A percentile compares a stretch with the other conserved stretches of the same genome.
Evolutionary conservation across 2,888 invertebrate genomes (phyloP).

Genomic region (Sicus ferrugineus): DNA sequence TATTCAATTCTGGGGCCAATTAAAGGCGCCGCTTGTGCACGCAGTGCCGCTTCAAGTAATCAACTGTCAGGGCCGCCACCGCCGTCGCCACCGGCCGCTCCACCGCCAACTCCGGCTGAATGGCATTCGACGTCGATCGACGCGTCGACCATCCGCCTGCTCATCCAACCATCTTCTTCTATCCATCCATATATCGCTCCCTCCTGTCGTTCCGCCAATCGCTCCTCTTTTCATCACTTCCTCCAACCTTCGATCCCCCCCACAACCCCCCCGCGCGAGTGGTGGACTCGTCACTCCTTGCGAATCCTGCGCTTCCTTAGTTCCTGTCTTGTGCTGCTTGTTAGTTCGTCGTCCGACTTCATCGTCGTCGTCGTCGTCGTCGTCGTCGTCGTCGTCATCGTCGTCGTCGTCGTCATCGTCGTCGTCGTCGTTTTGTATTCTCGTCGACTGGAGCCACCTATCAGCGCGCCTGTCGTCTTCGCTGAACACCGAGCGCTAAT

Average conservation of each 20-base stretch:
- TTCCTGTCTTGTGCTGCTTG: slow-evolving; percentile 1
- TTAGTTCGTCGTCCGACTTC: neutral
- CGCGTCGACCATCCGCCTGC: neutral
- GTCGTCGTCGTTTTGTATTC: slow-evolving; percentile 15
- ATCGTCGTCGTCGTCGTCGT: slow-evolving; percentile 7
- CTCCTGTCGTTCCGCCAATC: neutral
- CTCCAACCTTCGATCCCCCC: neutral
- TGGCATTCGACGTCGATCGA: neutral
- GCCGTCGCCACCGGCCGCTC: neutral
- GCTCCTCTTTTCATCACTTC: neutral
- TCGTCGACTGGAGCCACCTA: slow-evolving; percentile 43
- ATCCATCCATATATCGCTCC: neutral
- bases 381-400: no score
- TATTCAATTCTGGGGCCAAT: slow-evolving; percentile 54
- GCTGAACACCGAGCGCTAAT: slow-evolving; percentile 31
- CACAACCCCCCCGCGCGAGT: neutral
- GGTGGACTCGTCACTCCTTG: neutral
- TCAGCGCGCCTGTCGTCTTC: slow-evolving; percentile 40
- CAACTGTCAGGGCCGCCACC: slow-evolving; percentile 24
- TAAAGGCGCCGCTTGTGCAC: slow-evolving; percentile 53
- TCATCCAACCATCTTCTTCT: neutral
- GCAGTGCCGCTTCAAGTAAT: slow-evolving; percentile 17
- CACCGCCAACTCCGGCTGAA: no score
- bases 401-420: slow-evolving; percentile 1
- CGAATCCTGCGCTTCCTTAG: neutral